These are phyloP conservation scores for Sipha maydis DNA, from an alignment of 2,888 invertebrate genomes.

Conservation along the genomic window DNA sequence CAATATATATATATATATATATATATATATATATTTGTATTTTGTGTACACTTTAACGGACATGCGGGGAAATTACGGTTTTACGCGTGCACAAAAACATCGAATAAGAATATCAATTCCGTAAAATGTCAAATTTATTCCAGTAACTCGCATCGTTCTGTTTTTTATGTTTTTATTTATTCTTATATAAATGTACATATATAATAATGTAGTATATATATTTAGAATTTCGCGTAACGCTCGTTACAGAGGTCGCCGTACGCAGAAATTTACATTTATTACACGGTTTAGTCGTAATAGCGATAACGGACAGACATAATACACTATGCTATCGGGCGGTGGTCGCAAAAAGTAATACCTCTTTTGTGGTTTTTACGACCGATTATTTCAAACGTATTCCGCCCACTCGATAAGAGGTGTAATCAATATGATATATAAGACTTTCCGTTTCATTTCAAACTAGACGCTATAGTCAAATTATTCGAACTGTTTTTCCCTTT, in stretches of 20 bases:
- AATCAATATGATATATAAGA: too few relatives aligned
- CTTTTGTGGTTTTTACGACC: conserved; percentile 3
- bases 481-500: not conserved
- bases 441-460: too few relatives aligned
- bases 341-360: not conserved
- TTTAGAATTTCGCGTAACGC: not conserved
- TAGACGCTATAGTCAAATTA: too few relatives aligned
- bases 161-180: not conserved
- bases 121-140: conserved; percentile 37
- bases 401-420: too few relatives aligned
- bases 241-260: not conserved
- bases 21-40: too few relatives aligned
- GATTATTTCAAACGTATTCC: not conserved
- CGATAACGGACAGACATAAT: not conserved
- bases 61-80: conserved; percentile 20
- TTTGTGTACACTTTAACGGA: conserved; percentile 10
- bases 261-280: conserved; percentile 33
- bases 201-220: not conserved
- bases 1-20: too few relatives aligned
- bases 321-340: not conserved
- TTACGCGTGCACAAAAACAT: conserved; percentile 23
- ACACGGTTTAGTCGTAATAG: not conserved
- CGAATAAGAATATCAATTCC: conserved; percentile 27
- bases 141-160: not conserved
- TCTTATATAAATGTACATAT: too few relatives aligned